These are phyloP conservation scores for Brachyrhaphis roseni DNA, from an alignment of 2,797 vertebrate species.

Conservation along the genomic window DNA sequence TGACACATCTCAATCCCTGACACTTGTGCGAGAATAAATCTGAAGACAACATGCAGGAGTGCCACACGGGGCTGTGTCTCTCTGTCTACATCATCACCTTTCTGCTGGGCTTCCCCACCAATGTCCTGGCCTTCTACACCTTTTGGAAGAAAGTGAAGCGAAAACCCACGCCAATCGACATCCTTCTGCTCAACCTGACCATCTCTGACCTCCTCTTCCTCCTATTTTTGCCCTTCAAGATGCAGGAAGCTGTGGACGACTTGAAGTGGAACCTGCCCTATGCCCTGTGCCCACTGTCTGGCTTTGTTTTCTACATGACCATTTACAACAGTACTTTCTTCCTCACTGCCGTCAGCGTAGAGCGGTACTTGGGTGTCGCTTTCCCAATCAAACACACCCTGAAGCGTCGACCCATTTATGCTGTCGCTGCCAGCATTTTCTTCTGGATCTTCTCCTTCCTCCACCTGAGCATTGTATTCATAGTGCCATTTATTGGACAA, in stretches of 20 bases:
- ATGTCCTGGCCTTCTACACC: constrained; percentile 78
- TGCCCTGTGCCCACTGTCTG: constrained; percentile 81
- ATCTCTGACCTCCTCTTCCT: constrained; percentile 87
- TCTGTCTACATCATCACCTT: constrained; percentile 83
- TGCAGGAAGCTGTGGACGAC: constrained; percentile 77
- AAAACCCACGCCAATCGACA: constrained; percentile 82
- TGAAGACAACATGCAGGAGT: constrained; percentile 65
- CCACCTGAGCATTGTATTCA: constrained; percentile 82
- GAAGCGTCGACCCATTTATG: constrained; percentile 78
- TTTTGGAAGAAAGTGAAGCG: constrained; percentile 80
- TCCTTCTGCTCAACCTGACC: constrained; percentile 86
- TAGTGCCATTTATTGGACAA: constrained; percentile 71
- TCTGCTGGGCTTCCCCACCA: constrained; percentile 73
- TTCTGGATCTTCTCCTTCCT: constrained; percentile 78
- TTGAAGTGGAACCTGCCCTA: constrained; percentile 80
- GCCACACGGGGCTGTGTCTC: constrained; percentile 74
- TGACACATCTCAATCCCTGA: constrained; percentile 42
- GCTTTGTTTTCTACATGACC: constrained; percentile 86
- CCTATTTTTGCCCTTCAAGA: constrained; percentile 85
- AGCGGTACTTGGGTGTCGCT: constrained; percentile 85
- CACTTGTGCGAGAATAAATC: constrained; percentile 12
- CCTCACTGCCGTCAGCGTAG: constrained; percentile 83
- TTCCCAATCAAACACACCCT: constrained; percentile 84
- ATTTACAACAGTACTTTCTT: constrained; percentile 87
- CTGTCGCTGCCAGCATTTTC: constrained; percentile 79